These are phyloP conservation scores for Corapipo altera DNA, from an alignment of 2,113 vertebrate species.

Conservation along the genomic window DNA sequence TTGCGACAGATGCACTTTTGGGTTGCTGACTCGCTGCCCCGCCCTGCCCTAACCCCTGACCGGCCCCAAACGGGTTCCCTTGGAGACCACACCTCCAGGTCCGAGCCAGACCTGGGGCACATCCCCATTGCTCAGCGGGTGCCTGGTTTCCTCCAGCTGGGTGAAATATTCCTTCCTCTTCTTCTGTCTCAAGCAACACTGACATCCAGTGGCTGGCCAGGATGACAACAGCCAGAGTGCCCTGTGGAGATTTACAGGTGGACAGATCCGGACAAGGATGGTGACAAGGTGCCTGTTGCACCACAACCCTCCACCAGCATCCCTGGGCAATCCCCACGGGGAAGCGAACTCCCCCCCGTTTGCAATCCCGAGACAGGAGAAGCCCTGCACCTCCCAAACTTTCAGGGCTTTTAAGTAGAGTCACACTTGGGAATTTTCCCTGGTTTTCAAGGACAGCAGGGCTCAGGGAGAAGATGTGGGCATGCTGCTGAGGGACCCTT, in stretches of 20 bases:
- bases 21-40: background rate
- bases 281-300: background rate
- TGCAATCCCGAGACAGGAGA: background rate
- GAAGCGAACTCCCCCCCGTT: background rate
- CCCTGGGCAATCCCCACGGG: background rate
- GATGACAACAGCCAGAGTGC: background rate
- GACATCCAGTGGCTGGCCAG: constrained; percentile 58
- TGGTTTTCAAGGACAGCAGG: background rate
- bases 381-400: fast-evolving
- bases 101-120: background rate
- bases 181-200: constrained; percentile 58
- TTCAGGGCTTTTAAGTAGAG: background rate
- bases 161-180: background rate
- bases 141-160: background rate
- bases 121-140: fast-evolving
- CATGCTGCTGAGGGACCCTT: background rate
- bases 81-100: background rate
- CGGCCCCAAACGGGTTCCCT: background rate
- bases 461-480: background rate
- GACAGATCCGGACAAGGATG: background rate
- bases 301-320: background rate
- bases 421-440: fast-evolving
- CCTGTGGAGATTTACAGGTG: background rate
- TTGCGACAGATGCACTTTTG: fast-evolving
- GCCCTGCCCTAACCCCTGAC: background rate